phyloP scores from a whole-genome alignment of 2,888 invertebrate genomes.

The Yponomeuta sedellus region DNA sequence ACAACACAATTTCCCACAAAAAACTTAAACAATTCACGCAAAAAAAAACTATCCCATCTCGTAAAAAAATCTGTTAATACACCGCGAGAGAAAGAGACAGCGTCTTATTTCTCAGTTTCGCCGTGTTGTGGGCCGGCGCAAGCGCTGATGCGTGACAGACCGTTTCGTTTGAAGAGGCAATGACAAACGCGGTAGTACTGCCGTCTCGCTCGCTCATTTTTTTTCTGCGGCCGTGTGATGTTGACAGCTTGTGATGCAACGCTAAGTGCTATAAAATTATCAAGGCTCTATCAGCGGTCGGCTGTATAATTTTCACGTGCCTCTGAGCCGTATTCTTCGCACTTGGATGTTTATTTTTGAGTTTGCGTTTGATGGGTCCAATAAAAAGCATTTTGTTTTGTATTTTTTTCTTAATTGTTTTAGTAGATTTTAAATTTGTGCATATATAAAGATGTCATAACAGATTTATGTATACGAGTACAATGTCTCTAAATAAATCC shows the following conservation, averaged over 20 bases:
- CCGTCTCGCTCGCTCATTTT: conserved; percentile 55
- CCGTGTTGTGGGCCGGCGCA: conserved; percentile 62
- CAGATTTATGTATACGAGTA: too few species aligned
- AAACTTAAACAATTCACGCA: conserved; percentile 49
- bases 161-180: conserved; percentile 63
- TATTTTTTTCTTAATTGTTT: neutral
- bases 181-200: conserved; percentile 42
- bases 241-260: conserved; percentile 54
- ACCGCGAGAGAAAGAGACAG: conserved; percentile 42
- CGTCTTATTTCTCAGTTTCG: conserved; percentile 31
- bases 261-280: conserved; percentile 36
- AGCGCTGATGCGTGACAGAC: conserved; percentile 60
- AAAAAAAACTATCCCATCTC: conserved; percentile 48
- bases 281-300: conserved; percentile 35
- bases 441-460: too few species aligned
- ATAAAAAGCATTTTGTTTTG: neutral
- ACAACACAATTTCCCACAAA: conserved; percentile 41
- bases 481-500: too few species aligned
- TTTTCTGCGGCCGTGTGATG: conserved; percentile 33
- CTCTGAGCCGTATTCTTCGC: conserved; percentile 23
- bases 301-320: conserved; percentile 29
- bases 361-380: neutral
- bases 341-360: conserved; percentile 7
- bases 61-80: conserved; percentile 15
- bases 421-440: neutral